Conservation (phyloP, 53 echinoderm and acorn worm genomes). For the Patiria pectinifera region DNA sequence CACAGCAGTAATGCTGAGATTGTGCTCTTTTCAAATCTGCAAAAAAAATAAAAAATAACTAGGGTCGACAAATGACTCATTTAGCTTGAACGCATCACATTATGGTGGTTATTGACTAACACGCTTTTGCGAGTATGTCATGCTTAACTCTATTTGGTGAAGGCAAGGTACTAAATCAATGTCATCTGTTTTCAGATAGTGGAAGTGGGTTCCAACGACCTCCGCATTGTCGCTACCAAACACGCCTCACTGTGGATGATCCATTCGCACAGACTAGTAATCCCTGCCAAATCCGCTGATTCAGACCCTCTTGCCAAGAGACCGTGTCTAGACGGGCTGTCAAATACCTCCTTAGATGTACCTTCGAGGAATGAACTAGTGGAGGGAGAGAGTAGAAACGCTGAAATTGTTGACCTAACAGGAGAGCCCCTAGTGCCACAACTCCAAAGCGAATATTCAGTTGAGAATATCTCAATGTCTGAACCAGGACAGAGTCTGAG, state of each 20-base stretch:
- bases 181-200: conserved; percentile 47
- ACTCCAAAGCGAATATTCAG: not conserved
- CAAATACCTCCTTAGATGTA: not conserved
- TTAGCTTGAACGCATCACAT: too few relatives aligned
- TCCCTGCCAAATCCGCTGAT: not conserved
- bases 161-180: not conserved
- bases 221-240: conserved; percentile 62
- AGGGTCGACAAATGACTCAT: too few relatives aligned
- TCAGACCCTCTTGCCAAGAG: conserved; percentile 19
- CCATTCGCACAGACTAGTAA: conserved; percentile 58
- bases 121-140: too few relatives aligned
- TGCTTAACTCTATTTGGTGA: not conserved
- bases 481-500: not conserved
- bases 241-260: conserved; percentile 73
- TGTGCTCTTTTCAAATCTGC: too few relatives aligned
- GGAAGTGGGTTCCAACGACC: conserved; percentile 71
- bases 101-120: too few relatives aligned
- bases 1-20: too few relatives aligned
- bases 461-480: not conserved
- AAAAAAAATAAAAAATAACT: too few relatives aligned
- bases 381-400: not conserved
- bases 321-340: not conserved
- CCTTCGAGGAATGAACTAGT: not conserved
- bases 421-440: not conserved
- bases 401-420: conserved; percentile 17